Percentiles rank a stretch among this genome's conserved stretches.
Conservation (phyloP, 1,140 invertebrate species). For the Pectinophora gossypiella region DNA sequence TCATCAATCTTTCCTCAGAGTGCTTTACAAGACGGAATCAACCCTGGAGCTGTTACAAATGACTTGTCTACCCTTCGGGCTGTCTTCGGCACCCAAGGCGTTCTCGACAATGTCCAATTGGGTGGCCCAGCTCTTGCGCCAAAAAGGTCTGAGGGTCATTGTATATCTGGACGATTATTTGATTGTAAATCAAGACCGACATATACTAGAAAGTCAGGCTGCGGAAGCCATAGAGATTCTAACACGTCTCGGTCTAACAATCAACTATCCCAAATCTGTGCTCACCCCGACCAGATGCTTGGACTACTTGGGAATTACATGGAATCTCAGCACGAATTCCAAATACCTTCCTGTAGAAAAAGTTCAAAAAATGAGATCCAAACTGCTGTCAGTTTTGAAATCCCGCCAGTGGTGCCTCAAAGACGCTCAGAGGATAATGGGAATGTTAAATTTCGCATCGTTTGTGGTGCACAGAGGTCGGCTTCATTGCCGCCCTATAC, state of each 20-base stretch:
- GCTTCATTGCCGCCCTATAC: slow-evolving; percentile 4
- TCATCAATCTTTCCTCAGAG: slow-evolving; percentile 14
- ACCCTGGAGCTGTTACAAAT: slow-evolving; percentile 14
- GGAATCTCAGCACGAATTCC: neutral
- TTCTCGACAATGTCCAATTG: slow-evolving; percentile 32
- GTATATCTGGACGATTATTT: slow-evolving; percentile 36
- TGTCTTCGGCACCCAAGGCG: too few species aligned
- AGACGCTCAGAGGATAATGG: neutral
- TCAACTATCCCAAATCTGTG: neutral
- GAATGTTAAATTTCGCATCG: slow-evolving; percentile 4
- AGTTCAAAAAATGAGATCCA: neutral
- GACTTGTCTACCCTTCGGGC: too few species aligned
- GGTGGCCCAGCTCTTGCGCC: slow-evolving; percentile 11
- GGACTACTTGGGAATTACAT: neutral
- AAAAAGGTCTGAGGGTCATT: slow-evolving; percentile 19
- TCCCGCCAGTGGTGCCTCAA: neutral
- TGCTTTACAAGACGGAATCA: neutral
- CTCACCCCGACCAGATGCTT: neutral
- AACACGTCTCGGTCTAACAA: neutral
- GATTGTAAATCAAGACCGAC: neutral
- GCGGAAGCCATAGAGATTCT: neutral
- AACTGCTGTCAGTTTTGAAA: neutral
- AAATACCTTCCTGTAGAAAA: neutral
- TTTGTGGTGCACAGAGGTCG: neutral
- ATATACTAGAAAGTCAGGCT: neutral